A percentile compares a stretch with the other conserved stretches of the same genome.
phyloP scores from a whole-genome alignment of 2,797 vertebrate genomes.

The Malurus splendens region DNA sequence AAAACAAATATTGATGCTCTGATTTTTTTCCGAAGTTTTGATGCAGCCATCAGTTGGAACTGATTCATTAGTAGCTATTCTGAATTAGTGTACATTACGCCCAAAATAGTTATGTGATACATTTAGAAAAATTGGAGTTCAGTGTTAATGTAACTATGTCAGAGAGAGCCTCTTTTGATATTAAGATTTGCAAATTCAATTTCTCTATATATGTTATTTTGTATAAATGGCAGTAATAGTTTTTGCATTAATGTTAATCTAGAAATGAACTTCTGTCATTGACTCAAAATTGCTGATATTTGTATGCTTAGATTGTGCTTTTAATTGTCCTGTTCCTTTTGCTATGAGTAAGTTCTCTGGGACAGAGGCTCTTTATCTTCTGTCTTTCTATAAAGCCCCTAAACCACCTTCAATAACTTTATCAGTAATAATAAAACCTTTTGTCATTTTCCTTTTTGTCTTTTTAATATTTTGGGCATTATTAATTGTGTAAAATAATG shows the following conservation, averaged over 20 bases:
- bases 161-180: background rate
- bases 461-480: background rate
- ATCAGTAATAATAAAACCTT: background rate
- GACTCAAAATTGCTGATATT: background rate
- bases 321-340: background rate
- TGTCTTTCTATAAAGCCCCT: background rate
- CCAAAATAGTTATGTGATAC: background rate
- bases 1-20: background rate
- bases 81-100: background rate
- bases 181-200: background rate
- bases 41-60: background rate
- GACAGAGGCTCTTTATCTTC: background rate
- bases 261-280: background rate
- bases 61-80: background rate
- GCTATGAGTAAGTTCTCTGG: background rate
- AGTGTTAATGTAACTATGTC: background rate
- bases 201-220: background rate
- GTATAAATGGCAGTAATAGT: background rate
- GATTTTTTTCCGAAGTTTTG: constrained; percentile 8
- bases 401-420: background rate
- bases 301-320: background rate
- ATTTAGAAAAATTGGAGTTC: background rate
- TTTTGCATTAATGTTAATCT: background rate
- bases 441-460: rapidly evolving
- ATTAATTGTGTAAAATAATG: background rate